phyloP scores from a whole-genome alignment of 2,888 invertebrate species.

The Rhingia rostrata region DNA sequence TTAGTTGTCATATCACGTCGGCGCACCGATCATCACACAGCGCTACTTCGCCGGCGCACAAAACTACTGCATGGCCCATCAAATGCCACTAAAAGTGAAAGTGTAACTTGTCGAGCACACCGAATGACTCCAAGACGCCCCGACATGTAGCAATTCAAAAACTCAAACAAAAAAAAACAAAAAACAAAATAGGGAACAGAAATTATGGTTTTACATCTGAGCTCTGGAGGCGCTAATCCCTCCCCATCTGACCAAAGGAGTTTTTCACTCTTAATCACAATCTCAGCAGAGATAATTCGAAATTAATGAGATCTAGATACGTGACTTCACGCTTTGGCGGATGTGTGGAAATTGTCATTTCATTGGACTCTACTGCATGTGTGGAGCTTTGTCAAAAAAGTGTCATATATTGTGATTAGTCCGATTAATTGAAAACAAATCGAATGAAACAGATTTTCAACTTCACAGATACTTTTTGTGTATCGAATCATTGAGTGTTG shows the following conservation, averaged over 20 bases:
- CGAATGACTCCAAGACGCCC: constrained; percentile 1
- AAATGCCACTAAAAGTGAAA: constrained; percentile 29
- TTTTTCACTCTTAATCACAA: constrained; percentile 8
- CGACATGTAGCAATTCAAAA: no score
- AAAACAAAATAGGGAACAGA: constrained; percentile 1
- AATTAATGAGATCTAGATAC: constrained; percentile 46
- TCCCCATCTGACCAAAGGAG: neutral
- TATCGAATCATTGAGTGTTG: neutral
- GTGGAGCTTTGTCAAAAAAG: constrained; percentile 16
- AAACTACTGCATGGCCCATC: neutral
- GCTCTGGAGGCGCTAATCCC: neutral
- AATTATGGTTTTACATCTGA: constrained; percentile 7
- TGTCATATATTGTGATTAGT: constrained; percentile 16
- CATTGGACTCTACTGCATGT: neutral
- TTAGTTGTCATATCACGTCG: constrained; percentile 67
- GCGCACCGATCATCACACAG: constrained; percentile 30
- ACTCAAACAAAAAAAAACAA: neutral
- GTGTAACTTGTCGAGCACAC: constrained; percentile 13
- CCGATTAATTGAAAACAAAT: constrained; percentile 4
- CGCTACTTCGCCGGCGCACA: constrained; percentile 5
- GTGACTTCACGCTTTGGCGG: constrained; percentile 13
- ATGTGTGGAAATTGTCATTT: constrained; percentile 26
- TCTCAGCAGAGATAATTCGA: constrained; percentile 53
- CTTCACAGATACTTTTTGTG: neutral
- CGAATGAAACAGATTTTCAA: neutral